A percentile compares a stretch with the other conserved stretches of the same genome.
Evolutionary conservation across 2,888 invertebrate genomes (phyloP).

Genomic region (Lysandra bellargus): DNA sequence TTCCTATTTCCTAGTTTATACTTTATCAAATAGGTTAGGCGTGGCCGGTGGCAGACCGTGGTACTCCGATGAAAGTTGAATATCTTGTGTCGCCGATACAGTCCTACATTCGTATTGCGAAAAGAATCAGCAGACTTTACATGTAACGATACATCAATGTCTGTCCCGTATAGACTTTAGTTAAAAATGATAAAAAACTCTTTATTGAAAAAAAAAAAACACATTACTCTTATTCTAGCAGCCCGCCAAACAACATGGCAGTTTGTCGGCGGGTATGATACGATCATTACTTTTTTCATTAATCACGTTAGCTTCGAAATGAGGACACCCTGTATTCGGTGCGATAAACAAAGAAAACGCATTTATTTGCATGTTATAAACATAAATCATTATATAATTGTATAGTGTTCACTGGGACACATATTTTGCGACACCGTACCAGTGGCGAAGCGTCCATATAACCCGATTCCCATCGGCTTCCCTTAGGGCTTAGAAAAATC

Average conservation of each 20-base stretch:
- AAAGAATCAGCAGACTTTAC: background rate
- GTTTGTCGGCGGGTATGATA: background rate
- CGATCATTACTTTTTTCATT: constrained; percentile 1
- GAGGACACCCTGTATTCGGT: constrained; percentile 1
- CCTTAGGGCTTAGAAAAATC: too few relatives aligned
- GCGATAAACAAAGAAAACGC: background rate
- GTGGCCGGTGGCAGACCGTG: constrained; percentile 11
- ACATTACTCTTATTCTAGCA: too few relatives aligned
- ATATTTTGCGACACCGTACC: background rate
- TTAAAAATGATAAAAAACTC: too few relatives aligned
- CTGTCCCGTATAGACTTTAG: background rate
- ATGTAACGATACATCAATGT: background rate
- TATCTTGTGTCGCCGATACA: constrained; percentile 27
- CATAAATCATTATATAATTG: constrained; percentile 16
- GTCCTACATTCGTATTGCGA: constrained; percentile 22
- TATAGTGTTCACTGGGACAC: background rate
- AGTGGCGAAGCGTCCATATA: background rate
- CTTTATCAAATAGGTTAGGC: constrained; percentile 23
- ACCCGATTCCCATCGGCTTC: too few relatives aligned
- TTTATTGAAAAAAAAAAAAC: too few relatives aligned
- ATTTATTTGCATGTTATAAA: background rate
- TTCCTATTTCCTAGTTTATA: constrained; percentile 16
- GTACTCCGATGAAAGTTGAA: constrained; percentile 29
- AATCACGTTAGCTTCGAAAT: background rate
- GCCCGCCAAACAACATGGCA: too few relatives aligned